Evolutionary conservation across 2,113 vertebrate genomes (phyloP).

Genomic region (Laterallus jamaicensis): DNA sequence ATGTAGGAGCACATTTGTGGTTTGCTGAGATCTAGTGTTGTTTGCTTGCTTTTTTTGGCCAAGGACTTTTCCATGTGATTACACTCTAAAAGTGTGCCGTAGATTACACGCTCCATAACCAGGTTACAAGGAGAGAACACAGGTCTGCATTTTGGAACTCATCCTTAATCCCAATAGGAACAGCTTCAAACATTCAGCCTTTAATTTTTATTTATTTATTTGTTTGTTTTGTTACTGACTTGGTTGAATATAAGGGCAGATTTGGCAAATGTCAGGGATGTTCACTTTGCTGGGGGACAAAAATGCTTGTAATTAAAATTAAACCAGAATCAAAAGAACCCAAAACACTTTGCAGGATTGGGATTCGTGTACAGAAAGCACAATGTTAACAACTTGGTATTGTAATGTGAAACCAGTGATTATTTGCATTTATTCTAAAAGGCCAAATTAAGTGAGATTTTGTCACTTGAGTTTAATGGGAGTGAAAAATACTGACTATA

Average conservation of each 20-base stretch:
- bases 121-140: slow-evolving; percentile 33
- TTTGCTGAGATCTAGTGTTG: slow-evolving; percentile 1
- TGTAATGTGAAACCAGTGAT: neutral
- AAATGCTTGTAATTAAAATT: neutral
- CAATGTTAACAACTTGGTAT: neutral
- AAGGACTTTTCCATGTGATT: slow-evolving; percentile 15
- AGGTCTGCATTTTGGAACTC: neutral
- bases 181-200: neutral
- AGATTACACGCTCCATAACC: slow-evolving; percentile 30
- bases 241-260: neutral
- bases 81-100: neutral
- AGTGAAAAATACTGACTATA: neutral
- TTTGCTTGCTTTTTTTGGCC: slow-evolving; percentile 9
- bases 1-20: neutral
- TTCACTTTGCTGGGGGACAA: neutral
- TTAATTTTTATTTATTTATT: neutral
- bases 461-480: neutral
- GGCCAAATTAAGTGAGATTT: neutral
- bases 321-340: neutral
- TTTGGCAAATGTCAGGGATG: neutral
- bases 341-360: neutral
- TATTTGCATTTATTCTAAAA: neutral
- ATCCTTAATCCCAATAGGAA: neutral
- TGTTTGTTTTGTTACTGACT: neutral
- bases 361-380: neutral